A percentile compares a stretch with the other conserved stretches of the same genome.
Evolutionary conservation across 2,113 vertebrate species (phyloP).

Genomic region (Myrmecobius fasciatus): DNA sequence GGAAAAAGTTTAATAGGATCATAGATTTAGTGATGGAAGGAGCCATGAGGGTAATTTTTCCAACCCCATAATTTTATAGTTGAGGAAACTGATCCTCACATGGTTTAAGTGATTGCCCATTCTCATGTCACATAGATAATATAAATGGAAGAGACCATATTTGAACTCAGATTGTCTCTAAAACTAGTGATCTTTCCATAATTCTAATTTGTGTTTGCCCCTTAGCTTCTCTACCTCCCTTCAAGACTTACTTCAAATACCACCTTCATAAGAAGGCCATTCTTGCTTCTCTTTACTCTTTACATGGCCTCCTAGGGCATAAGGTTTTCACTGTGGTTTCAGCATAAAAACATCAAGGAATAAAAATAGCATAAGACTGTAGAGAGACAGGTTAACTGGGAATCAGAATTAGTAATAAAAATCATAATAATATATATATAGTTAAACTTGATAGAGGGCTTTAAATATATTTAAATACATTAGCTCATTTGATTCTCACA

Average conservation of each 20-base stretch:
- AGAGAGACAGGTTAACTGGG: neutral
- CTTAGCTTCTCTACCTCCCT: neutral
- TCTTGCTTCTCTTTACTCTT: neutral
- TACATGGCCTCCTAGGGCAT: neutral
- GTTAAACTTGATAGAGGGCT: neutral
- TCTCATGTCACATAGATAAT: neutral
- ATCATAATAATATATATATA: neutral
- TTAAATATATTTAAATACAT: neutral
- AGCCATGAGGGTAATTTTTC: neutral
- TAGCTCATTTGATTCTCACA: neutral
- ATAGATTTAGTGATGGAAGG: neutral
- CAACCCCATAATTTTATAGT: neutral
- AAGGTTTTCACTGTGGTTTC: neutral
- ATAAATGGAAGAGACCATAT: neutral
- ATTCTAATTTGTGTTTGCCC: neutral
- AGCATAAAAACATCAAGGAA: neutral
- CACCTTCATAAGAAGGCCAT: neutral
- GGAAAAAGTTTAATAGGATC: neutral
- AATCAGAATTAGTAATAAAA: neutral
- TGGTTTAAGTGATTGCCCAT: neutral
- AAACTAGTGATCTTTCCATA: neutral
- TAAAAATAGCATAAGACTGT: neutral
- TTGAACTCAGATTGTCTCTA: neutral
- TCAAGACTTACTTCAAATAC: neutral
- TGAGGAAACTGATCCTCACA: neutral